Evolutionary conservation across 37 sponge, comb jelly and placozoan genomes (phyloP).

Genomic region (Axinella damicornis): DNA sequence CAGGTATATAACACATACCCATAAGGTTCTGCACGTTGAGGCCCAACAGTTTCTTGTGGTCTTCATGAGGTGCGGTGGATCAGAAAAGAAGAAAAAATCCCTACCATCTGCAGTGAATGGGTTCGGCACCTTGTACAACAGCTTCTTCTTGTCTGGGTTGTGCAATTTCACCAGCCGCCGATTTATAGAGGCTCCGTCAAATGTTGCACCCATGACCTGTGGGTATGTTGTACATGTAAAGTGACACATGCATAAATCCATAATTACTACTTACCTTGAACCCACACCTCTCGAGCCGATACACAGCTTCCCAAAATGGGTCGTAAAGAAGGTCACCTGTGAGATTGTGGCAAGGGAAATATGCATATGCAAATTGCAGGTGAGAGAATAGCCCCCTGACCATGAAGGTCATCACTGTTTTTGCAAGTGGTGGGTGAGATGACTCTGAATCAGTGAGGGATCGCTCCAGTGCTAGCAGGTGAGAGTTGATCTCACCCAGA

Average conservation of each 20-base stretch:
- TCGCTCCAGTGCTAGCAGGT: slow-evolving; percentile 13
- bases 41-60: slow-evolving; percentile 47
- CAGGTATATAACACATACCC: slow-evolving; percentile 30
- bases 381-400: no score
- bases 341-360: background rate
- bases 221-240: no score
- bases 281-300: no score
- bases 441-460: background rate
- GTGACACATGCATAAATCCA: no score
- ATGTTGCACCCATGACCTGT: slow-evolving; percentile 34
- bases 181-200: slow-evolving; percentile 42
- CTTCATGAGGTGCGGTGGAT: slow-evolving; percentile 55
- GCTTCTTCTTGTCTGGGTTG: background rate
- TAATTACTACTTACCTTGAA: no score
- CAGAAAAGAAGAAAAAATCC: slow-evolving; percentile 49
- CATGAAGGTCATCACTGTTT: slow-evolving; percentile 27
- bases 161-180: slow-evolving; percentile 22
- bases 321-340: slow-evolving; percentile 32
- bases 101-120: slow-evolving; percentile 35
- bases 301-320: slow-evolving; percentile 51
- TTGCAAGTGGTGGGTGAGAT: slow-evolving; percentile 11
- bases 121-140: slow-evolving; percentile 28
- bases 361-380: background rate
- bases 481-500: slow-evolving; percentile 1
- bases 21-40: slow-evolving; percentile 6